Evolutionary conservation across 2,113 vertebrate species (phyloP).

Genomic region (Ailuropoda melanoleuca): DNA sequence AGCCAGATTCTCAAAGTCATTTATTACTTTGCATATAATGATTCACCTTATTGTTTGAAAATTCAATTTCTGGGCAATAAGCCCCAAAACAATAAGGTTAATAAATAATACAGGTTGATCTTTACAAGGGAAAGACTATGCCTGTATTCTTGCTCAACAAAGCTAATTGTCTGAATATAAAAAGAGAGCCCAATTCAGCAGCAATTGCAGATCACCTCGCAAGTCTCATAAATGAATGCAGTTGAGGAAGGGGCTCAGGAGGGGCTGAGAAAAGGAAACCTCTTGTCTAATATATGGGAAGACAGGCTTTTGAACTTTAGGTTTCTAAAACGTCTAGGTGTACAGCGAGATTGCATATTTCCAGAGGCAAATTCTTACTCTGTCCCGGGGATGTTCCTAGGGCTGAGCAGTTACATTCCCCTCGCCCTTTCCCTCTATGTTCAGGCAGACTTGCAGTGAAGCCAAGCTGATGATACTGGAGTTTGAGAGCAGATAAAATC

Average conservation of each 20-base stretch:
- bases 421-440: conserved; percentile 49
- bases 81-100: conserved; percentile 62
- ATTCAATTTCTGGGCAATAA: conserved; percentile 66
- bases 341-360: neutral
- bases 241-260: conserved; percentile 65
- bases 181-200: conserved; percentile 56
- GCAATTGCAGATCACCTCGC: conserved; percentile 65
- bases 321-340: conserved; percentile 47
- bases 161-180: conserved; percentile 68
- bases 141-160: conserved; percentile 30
- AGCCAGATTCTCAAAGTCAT: conserved; percentile 56
- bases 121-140: conserved; percentile 58
- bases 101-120: conserved; percentile 68
- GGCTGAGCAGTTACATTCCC: conserved; percentile 50
- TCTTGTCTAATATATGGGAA: conserved; percentile 20
- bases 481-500: conserved; percentile 52
- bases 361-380: neutral
- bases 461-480: conserved; percentile 48
- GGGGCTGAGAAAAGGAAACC: conserved; percentile 55
- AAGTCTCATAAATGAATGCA: conserved; percentile 75
- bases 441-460: conserved; percentile 24
- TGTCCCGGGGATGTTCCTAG: neutral
- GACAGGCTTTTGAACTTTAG: conserved; percentile 40
- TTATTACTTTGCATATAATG: conserved; percentile 63
- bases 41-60: conserved; percentile 54